These are phyloP conservation scores for Pempheris klunzingeri DNA, from an alignment of 2,797 vertebrate genomes.

Conservation along the genomic window DNA sequence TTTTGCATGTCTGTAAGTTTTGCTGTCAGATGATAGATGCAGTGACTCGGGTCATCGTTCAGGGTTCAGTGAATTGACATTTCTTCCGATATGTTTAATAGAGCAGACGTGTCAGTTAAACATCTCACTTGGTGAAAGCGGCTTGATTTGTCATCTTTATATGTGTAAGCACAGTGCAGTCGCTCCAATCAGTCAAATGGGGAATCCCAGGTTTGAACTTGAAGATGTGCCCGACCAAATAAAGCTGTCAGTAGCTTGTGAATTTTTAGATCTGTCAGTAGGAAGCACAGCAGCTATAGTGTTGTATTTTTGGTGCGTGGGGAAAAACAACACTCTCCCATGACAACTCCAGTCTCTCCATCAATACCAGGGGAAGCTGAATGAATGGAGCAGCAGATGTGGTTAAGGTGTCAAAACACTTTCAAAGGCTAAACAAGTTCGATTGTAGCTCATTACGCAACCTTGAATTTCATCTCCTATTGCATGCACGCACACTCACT, in stretches of 20 bases:
- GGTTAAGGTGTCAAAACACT: conserved; percentile 65
- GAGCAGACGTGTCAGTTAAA: conserved; percentile 40
- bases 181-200: conserved; percentile 5
- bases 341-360: conserved; percentile 26
- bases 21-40: conserved; percentile 50
- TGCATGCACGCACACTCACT: conserved; percentile 1
- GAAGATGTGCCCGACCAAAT: neutral
- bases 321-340: conserved; percentile 20
- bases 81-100: conserved; percentile 37
- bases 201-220: neutral
- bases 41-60: conserved; percentile 41
- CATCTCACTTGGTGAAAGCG: conserved; percentile 44
- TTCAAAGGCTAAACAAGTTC: conserved; percentile 58
- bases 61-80: conserved; percentile 46
- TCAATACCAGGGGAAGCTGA: conserved; percentile 44
- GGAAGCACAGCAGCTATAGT: neutral
- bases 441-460: conserved; percentile 49
- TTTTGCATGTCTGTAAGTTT: conserved; percentile 45
- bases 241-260: neutral
- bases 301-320: conserved; percentile 8
- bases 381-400: conserved; percentile 47
- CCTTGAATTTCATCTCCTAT: conserved; percentile 45
- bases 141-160: conserved; percentile 33
- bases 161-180: neutral
- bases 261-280: neutral